These are phyloP conservation scores for Pseudopipra pipra DNA, from an alignment of 2,113 vertebrate genomes.

Conservation along the genomic window DNA sequence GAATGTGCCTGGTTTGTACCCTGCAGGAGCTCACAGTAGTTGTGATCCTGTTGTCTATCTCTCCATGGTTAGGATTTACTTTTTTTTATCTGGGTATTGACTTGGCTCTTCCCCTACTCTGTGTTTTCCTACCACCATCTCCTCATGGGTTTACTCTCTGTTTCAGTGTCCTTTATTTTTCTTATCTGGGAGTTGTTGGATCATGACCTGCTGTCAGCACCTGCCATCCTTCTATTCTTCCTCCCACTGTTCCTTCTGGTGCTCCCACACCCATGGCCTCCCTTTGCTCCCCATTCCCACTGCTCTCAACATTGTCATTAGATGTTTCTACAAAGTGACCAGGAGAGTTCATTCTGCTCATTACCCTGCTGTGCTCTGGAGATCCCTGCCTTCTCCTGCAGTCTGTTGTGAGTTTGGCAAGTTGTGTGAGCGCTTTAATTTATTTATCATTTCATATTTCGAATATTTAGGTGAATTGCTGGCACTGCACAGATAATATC, in stretches of 20 bases:
- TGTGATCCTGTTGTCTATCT: background rate
- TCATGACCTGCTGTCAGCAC: background rate
- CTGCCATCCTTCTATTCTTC: background rate
- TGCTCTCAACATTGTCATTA: background rate
- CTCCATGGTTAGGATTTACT: background rate
- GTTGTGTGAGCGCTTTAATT: background rate
- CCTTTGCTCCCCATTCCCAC: rapidly evolving
- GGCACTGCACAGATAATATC: constrained; percentile 45
- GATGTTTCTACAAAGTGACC: background rate
- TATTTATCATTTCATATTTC: constrained; percentile 30
- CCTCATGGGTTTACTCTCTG: background rate
- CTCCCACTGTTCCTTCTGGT: background rate
- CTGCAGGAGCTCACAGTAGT: background rate
- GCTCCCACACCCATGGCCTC: background rate
- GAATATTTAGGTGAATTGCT: constrained; percentile 27
- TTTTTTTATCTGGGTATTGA: background rate
- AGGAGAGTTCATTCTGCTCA: background rate
- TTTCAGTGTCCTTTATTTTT: background rate
- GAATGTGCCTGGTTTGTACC: background rate
- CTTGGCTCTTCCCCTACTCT: background rate
- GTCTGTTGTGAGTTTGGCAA: background rate
- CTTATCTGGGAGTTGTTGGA: background rate
- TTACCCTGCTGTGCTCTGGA: background rate
- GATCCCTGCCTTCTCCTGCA: background rate
- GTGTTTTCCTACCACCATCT: background rate